Evolutionary conservation across 1,140 invertebrate species (phyloP).

Genomic region (Ceratosolen solmsi): DNA sequence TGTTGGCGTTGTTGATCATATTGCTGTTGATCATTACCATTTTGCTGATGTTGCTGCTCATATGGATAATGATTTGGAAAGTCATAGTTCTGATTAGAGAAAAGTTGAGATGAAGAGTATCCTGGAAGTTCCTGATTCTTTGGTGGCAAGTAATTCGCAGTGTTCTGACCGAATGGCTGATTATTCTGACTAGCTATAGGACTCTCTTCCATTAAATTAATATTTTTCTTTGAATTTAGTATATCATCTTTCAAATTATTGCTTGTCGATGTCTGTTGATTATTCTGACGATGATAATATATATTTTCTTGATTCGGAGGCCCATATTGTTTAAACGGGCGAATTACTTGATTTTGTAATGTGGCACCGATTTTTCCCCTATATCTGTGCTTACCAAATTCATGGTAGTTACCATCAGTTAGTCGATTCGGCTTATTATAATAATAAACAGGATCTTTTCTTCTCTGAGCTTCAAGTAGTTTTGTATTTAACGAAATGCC

Average conservation of each 20-base stretch:
- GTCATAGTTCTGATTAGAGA: slow-evolving; percentile 48
- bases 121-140: slow-evolving; percentile 66
- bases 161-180: slow-evolving; percentile 64
- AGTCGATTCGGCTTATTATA: slow-evolving; percentile 58
- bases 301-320: slow-evolving; percentile 58
- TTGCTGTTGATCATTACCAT: neutral
- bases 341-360: slow-evolving; percentile 57
- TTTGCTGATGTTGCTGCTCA: neutral
- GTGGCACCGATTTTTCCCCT: slow-evolving; percentile 54
- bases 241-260: slow-evolving; percentile 53
- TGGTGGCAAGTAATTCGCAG: slow-evolving; percentile 69
- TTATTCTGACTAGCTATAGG: slow-evolving; percentile 69
- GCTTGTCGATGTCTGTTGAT: slow-evolving; percentile 32
- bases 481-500: slow-evolving; percentile 25
- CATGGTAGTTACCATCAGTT: slow-evolving; percentile 49
- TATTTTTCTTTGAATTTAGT: too few relatives aligned
- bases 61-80: neutral
- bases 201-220: slow-evolving; percentile 60
- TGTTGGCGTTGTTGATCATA: neutral
- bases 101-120: slow-evolving; percentile 51
- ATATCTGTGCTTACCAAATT: slow-evolving; percentile 32
- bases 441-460: slow-evolving; percentile 64
- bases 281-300: slow-evolving; percentile 51
- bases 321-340: slow-evolving; percentile 65
- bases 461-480: slow-evolving; percentile 57